A percentile compares a stretch with the other conserved stretches of the same genome.
These are phyloP conservation scores for Tetramorium simillimum DNA, from an alignment of 1,140 invertebrate species.

Conservation along the genomic window DNA sequence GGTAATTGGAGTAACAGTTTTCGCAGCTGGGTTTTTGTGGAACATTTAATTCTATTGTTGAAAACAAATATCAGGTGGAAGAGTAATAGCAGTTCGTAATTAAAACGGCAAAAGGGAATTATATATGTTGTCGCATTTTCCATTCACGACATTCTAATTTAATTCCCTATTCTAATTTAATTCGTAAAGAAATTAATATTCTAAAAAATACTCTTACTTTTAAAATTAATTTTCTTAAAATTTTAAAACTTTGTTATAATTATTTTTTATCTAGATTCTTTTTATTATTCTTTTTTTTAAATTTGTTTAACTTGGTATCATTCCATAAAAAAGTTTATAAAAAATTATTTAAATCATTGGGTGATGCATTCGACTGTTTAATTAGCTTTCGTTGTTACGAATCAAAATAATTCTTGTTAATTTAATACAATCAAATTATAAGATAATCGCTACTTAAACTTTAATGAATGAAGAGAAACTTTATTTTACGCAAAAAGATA, in stretches of 20 bases:
- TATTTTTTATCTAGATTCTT: not conserved
- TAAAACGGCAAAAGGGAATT: not conserved
- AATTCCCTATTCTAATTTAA: no score
- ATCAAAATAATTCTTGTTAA: not conserved
- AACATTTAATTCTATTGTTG: slow-evolving; percentile 16
- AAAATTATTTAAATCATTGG: not conserved
- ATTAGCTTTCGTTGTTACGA: no score
- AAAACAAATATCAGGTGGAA: not conserved
- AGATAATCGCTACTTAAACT: not conserved
- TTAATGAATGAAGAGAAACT: not conserved
- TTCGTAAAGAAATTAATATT: not conserved
- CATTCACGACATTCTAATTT: not conserved
- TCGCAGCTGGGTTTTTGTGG: slow-evolving; percentile 19
- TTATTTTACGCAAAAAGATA: not conserved
- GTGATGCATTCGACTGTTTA: not conserved
- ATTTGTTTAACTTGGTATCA: not conserved
- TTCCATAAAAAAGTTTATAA: not conserved
- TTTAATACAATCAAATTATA: not conserved
- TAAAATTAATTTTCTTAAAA: not conserved
- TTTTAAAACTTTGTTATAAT: not conserved
- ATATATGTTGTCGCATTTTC: not conserved
- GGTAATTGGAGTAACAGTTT: slow-evolving; percentile 45
- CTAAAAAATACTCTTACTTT: not conserved
- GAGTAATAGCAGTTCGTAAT: slow-evolving; percentile 15
- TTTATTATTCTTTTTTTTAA: not conserved